Evolutionary conservation across 2,888 invertebrate genomes (phyloP), one percentile per base, ranked within the genome.

Genomic region (Eupithecia subumbrata): DNA sequence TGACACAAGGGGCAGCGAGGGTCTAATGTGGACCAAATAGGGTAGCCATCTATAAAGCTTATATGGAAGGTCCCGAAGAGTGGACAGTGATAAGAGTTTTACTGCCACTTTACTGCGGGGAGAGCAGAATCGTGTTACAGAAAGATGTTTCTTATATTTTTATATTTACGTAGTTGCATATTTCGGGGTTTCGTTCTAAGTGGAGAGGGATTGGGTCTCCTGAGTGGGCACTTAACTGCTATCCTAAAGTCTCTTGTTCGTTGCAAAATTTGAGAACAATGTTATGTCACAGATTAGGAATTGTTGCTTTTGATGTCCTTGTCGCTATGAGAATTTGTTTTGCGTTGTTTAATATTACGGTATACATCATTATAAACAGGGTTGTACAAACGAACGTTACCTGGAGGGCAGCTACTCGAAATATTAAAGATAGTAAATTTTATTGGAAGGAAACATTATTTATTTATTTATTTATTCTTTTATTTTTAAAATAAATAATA

Each of bases 31-130:
- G 64, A 63, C 72, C 56, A 40, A 64, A 67, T 71, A 68, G 64
- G 64, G 64, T 64, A 34, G 63, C 63, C 69, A 77, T 77, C 69
- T 66, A 74, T 74, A 70, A 77, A 72, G 74, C 72, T 77, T 77
- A 77, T 72, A 64, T 74, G 60, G 60, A 60, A 72, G 69, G 69
- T 67, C 34, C 43, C 70, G 64, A 68, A 34, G 63, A 76, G 77
- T 72, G 74, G 77, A 71, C 76, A 74, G 30, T 69, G 77, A 77
- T 74, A 74, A 74, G 74, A 74, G 37, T 72, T 77, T 77, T 74
- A 74, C 69, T 72, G 74, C 43, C 68, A 71, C 76, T 72, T 71
- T 69, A 63, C 37, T 60, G 69, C 37, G 74, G 48, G 60, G 52
- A 77, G 67, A 74, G 77, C 72, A 67, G 66, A 74, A 70, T 40